Base-by-base conservation (phyloP, 1,140 invertebrate genomes). In the Cydia amplana region DNA sequence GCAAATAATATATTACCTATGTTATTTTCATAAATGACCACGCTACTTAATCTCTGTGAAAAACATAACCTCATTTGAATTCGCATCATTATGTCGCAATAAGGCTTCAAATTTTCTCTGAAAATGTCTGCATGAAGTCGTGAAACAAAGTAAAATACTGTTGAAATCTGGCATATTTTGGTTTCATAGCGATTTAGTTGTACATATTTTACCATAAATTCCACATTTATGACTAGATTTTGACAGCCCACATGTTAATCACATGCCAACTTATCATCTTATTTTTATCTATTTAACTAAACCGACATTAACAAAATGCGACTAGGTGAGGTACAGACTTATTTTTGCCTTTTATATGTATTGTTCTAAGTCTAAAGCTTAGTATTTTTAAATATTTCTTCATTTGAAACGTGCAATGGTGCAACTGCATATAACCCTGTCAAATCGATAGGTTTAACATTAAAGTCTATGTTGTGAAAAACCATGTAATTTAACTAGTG, bases 21-120 rank as follows among this genome's bases (percentile, higher is more conserved):
- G n/a, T n/a, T 67, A 67, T 65, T 65, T 60, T 23, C 18, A 60
- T 23, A 23, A 60, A 18, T 70, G 28, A 36, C 65, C 65, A 70
- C 65, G 65, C 18, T 20, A 18, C n/a, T 18, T 70, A 70, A 25
- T 28, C 28, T 25, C 0, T 36, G 28, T 25, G 49, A 14, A 0
- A 51, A 73, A 70, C 32, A 70, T 70, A 70, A 70, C 64, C 64
- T 67, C 65, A 18, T 23, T 60, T 60, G 4, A 20, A 60, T 60
- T 60, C 23, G 16, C 18, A 23, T n/a, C n/a, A n/a, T n/a, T 60
- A 60, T 60, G 18, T 60, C 18, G n/a, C 49, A 60, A 46, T 46
- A 46, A 46, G 43, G 43, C 43, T 46, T 46, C 2, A 46, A 46
- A 10, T 7, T 55, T 55, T 23, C 20, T 4, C 20, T 23, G 6